Conservation (phyloP, 2,888 invertebrate species). For the Lissonota sp. region DNA sequence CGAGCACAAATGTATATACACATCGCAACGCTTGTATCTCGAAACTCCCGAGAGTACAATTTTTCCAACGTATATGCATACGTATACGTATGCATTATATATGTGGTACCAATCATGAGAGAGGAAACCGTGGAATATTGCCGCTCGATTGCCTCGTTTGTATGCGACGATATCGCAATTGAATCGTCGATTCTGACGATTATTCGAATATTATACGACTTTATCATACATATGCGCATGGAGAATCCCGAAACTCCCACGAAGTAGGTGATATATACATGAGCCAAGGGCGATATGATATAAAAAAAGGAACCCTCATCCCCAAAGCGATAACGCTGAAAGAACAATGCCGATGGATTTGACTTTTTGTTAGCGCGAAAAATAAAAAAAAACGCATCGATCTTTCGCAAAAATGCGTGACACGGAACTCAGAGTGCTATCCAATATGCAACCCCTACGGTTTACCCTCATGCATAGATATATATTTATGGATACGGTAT, state of each 20-base stretch:
- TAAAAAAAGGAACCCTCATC: too few species aligned
- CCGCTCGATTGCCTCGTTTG: background rate
- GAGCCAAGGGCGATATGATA: too few species aligned
- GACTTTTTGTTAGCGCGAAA: background rate
- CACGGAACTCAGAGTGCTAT: slow-evolving; percentile 31
- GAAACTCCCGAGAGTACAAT: slow-evolving; percentile 75
- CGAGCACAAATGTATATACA: background rate
- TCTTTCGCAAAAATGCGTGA: slow-evolving; percentile 29
- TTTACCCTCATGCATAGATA: background rate
- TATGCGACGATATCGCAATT: slow-evolving; percentile 3
- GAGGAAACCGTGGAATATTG: background rate
- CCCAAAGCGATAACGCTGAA: too few species aligned
- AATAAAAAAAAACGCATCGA: slow-evolving; percentile 5
- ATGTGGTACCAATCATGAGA: background rate
- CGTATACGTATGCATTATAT: background rate
- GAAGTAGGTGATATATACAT: too few species aligned
- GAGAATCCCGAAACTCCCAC: too few species aligned
- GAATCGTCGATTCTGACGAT: slow-evolving; percentile 19
- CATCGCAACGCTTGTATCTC: slow-evolving; percentile 72
- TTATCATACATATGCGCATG: too few species aligned
- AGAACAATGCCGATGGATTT: too few species aligned
- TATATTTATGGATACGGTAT: slow-evolving; percentile 14
- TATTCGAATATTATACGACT: slow-evolving; percentile 1
- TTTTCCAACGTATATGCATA: slow-evolving; percentile 56
- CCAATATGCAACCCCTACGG: too few species aligned